Conservation (phyloP, 2,797 vertebrate species). For the Trachurus trachurus region DNA sequence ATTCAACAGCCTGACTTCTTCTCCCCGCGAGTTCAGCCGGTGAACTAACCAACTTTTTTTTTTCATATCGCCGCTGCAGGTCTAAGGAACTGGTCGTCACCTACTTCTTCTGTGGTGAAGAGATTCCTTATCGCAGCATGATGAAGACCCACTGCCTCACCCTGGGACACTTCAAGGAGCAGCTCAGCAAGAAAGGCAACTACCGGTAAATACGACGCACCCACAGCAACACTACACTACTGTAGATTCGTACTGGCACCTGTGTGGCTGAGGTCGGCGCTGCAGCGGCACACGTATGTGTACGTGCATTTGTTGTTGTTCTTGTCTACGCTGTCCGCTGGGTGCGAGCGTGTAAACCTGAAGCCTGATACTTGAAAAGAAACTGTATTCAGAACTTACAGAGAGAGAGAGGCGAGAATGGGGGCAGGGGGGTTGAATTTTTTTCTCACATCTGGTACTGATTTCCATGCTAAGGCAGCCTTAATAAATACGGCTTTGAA, state of each 20-base stretch:
- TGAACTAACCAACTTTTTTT: neutral
- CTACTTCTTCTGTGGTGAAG: conserved; percentile 99
- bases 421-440: conserved; percentile 63
- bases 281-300: neutral
- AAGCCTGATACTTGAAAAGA: conserved; percentile 54
- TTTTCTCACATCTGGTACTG: conserved; percentile 92
- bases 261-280: neutral
- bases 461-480: conserved; percentile 91
- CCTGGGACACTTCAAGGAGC: conserved; percentile 98
- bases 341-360: conserved; percentile 60
- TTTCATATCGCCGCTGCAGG: conserved; percentile 54
- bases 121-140: conserved; percentile 97
- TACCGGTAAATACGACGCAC: conserved; percentile 89
- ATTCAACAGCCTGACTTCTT: conserved; percentile 7
- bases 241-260: conserved; percentile 1
- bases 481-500: conserved; percentile 95
- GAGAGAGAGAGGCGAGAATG: neutral
- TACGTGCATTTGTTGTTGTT: conserved; percentile 28
- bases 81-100: conserved; percentile 90
- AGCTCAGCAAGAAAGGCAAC: conserved; percentile 99
- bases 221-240: neutral
- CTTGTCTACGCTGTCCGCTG: conserved; percentile 39
- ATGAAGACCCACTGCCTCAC: conserved; percentile 97
- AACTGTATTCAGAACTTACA: conserved; percentile 62
- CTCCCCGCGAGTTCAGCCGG: neutral